Base-by-base conservation (phyloP, 1,140 invertebrate genomes). In the Drosophila subobscura region DNA sequence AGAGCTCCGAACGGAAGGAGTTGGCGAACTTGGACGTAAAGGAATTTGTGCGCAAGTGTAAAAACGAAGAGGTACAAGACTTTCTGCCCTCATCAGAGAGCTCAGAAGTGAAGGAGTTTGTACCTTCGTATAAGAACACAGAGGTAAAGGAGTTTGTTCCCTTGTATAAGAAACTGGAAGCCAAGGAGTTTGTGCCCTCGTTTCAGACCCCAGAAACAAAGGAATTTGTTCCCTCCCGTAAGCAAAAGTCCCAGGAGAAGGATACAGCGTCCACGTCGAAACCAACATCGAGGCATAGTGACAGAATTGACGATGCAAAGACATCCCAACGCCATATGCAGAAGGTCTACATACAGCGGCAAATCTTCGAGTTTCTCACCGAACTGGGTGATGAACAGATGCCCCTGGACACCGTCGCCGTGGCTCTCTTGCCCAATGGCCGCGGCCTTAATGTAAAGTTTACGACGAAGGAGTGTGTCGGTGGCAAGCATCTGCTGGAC, bases 361-460 rank as follows among this genome's bases (percentile, higher is more conserved):
- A 86, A 22, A 59, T 86, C 2, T 73, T 67, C 7, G 68, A 86
- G 20, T 12, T 63, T 2, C 61, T 85, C 12, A 73, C 51, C 16
- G 64, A 86, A 25, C 33, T 85, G 54, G 80, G 81, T 7, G 78
- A 63, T 6, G 67, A 73, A 10, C 52, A 73, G 4, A 47, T 77
- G 46, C 65, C 81, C 1, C 42, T 85, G 16, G 51, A 57, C 5
- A 25, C 60, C 3, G 55, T 85, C 1, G 46, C 47, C 2, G 56
- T 85, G 12, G 68, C 40, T 5, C 46, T 85, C n/a, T 1, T 53
- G 7, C 29, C 81, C 14, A 57, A 61, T 22, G 80, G 73, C 2
- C 64, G 63, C 5, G 77, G 80, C 16, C 46, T 85, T 2, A 60
- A 40, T 42, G 66, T 85, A 23, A 75, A 61, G 14, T 86, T 85